Conservation (phyloP, 1,140 invertebrate species). For the Drosophila santomea region DNA sequence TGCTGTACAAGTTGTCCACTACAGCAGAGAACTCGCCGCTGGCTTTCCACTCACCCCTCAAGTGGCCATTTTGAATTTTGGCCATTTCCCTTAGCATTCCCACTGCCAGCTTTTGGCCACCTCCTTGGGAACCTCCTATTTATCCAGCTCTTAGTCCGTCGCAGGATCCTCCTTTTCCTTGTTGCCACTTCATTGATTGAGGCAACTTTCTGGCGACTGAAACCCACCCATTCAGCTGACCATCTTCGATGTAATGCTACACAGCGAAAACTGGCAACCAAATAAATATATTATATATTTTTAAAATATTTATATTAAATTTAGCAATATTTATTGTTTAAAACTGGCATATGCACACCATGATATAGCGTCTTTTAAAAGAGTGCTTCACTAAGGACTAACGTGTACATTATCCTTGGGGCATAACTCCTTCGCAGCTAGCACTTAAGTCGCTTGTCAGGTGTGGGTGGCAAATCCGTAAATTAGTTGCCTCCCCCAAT, state of each 20-base stretch:
- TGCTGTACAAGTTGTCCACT: conserved; percentile 43
- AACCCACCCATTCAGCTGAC: no score
- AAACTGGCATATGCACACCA: no score
- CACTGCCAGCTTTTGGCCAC: no score
- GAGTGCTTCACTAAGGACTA: background rate
- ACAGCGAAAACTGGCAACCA: background rate
- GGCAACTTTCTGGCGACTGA: conserved; percentile 17
- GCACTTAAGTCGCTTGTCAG: conserved; percentile 13
- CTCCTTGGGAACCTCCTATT: background rate
- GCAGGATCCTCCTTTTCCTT: background rate
- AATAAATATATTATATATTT: background rate
- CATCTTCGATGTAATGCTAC: conserved; percentile 5
- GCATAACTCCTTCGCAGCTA: background rate
- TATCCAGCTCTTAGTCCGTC: background rate
- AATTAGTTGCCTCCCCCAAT: conserved; percentile 52
- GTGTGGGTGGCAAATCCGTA: conserved; percentile 43
- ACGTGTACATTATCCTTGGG: background rate
- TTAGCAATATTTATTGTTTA: no score
- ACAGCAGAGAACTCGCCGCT: conserved; percentile 26
- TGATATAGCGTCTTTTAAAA: no score
- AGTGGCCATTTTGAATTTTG: conserved; percentile 70
- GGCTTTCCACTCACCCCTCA: conserved; percentile 42
- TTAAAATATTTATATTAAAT: background rate
- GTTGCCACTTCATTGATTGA: conserved; percentile 24
- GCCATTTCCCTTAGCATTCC: conserved; percentile 27